Conservation (phyloP, 2,113 vertebrate species). For the Helogale parvula region DNA sequence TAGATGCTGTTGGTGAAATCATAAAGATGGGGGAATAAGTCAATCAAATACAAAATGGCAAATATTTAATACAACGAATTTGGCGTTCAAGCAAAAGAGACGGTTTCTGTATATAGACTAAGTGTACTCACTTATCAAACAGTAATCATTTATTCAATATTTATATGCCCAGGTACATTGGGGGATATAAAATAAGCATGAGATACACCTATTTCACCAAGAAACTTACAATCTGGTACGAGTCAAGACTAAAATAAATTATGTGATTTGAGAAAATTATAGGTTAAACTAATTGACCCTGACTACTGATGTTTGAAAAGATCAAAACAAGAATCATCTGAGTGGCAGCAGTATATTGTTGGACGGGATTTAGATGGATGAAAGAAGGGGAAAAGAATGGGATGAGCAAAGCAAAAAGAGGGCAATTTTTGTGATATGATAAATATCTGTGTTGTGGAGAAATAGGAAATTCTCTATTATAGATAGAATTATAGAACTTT, state of each 20-base stretch:
- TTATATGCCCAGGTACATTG: not conserved
- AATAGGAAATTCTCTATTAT: not conserved
- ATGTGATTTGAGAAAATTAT: not conserved
- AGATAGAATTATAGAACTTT: not conserved
- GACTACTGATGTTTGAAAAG: not conserved
- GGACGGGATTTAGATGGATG: not conserved
- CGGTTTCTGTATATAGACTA: slow-evolving; percentile 21
- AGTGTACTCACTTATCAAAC: slow-evolving; percentile 23
- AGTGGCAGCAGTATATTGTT: not conserved
- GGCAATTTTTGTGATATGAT: not conserved
- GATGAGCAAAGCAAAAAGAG: not conserved
- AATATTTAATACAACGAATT: slow-evolving; percentile 59
- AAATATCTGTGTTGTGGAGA: not conserved
- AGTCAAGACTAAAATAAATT: not conserved
- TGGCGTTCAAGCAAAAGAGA: slow-evolving; percentile 70
- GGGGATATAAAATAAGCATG: not conserved
- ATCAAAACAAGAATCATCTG: not conserved
- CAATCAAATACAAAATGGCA: slow-evolving; percentile 63
- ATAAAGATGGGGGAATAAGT: slow-evolving; percentile 55
- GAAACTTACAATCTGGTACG: not conserved
- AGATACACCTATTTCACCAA: not conserved
- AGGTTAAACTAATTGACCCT: not conserved
- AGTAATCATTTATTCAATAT: not conserved
- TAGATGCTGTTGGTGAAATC: slow-evolving; percentile 61
- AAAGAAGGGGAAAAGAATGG: not conserved